phyloP scores from a whole-genome alignment of 2,888 invertebrate genomes.

The Mamestra brassicae region DNA sequence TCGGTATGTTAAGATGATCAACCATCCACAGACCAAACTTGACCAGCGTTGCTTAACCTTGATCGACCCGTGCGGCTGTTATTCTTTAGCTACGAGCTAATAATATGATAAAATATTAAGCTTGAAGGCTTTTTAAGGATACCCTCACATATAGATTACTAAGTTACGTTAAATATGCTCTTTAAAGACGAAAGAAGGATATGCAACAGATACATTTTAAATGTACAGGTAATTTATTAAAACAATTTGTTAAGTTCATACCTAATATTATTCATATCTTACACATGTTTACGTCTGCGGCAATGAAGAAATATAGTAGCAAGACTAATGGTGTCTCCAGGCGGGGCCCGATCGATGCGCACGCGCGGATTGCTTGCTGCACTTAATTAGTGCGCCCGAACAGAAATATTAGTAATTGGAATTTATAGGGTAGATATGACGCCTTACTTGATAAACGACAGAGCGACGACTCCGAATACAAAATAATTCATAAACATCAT shows the following conservation, averaged over 20 bases:
- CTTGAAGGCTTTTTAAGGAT: background rate
- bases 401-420: slow-evolving; percentile 87
- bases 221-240: background rate
- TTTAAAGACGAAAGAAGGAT: background rate
- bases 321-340: slow-evolving; percentile 87
- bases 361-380: slow-evolving; percentile 85
- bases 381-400: slow-evolving; percentile 86
- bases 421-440: slow-evolving; percentile 80
- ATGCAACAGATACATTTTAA: background rate
- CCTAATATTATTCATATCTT: slow-evolving; percentile 50
- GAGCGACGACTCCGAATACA: slow-evolving; percentile 70
- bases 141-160: background rate
- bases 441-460: slow-evolving; percentile 74
- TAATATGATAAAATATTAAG: background rate
- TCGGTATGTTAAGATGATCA: too few relatives aligned
- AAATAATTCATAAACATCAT: slow-evolving; percentile 55
- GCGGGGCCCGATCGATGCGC: slow-evolving; percentile 83
- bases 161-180: background rate
- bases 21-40: too few relatives aligned
- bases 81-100: too few relatives aligned
- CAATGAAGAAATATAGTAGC: slow-evolving; percentile 74
- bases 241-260: slow-evolving; percentile 4
- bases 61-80: too few relatives aligned
- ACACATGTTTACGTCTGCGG: slow-evolving; percentile 63
- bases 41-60: too few relatives aligned